A percentile compares a stretch with the other conserved stretches of the same genome.
These are phyloP conservation scores for Orussus abietinus DNA, from an alignment of 1,140 invertebrate species.

Conservation along the genomic window DNA sequence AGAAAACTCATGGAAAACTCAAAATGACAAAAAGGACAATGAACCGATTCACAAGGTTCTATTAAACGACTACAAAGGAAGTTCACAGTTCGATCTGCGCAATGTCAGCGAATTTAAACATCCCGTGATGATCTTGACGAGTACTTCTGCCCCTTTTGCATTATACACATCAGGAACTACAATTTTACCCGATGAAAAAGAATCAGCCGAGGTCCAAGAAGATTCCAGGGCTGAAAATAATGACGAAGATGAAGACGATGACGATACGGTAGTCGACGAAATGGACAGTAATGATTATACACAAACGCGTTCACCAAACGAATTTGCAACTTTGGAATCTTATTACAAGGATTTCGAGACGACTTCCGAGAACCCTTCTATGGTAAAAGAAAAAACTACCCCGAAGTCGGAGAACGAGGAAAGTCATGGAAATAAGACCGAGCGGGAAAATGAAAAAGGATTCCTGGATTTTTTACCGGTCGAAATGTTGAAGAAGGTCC, in stretches of 20 bases:
- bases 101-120: no score
- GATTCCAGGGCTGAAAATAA: background rate
- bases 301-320: slow-evolving; percentile 18
- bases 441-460: slow-evolving; percentile 17
- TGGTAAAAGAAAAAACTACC: background rate
- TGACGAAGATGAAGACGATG: background rate
- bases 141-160: no score
- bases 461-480: slow-evolving; percentile 41
- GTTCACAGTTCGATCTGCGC: no score
- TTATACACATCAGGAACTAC: no score
- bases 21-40: no score
- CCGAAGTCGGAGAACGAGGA: background rate
- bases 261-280: slow-evolving; percentile 1
- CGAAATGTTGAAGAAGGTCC: slow-evolving; percentile 42
- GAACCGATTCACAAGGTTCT: no score
- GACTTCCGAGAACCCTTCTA: slow-evolving; percentile 3
- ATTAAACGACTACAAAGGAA: no score
- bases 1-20: no score
- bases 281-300: slow-evolving; percentile 5
- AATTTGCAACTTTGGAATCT: slow-evolving; percentile 17
- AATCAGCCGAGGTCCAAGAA: no score
- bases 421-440: slow-evolving; percentile 2
- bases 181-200: no score
- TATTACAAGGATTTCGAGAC: slow-evolving; percentile 2
- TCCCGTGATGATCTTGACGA: no score